Percentiles rank a stretch among this genome's conserved stretches.
Evolutionary conservation across 2,888 invertebrate species (phyloP).

Genomic region (Lycocerus yunnanus): DNA sequence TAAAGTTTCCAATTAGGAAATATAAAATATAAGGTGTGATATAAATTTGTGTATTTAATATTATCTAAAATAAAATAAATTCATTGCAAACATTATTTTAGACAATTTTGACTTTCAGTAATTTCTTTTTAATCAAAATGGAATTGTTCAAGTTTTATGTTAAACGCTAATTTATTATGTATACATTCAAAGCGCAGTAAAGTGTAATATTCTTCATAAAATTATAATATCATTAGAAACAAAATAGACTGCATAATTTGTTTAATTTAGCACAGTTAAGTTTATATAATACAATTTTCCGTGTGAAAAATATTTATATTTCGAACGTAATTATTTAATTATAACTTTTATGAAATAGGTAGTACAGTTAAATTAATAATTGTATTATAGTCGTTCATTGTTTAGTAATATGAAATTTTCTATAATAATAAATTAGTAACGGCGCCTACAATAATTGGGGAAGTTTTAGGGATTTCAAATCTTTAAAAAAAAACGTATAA

Average conservation of each 20-base stretch:
- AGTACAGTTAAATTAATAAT: background rate
- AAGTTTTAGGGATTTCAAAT: too few species aligned
- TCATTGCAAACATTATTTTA: too few species aligned
- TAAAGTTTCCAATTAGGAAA: too few species aligned
- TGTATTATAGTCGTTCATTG: background rate
- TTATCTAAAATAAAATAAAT: too few species aligned
- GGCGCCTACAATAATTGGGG: background rate
- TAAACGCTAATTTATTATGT: background rate
- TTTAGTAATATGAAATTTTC: background rate
- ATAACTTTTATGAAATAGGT: background rate
- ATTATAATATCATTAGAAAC: background rate
- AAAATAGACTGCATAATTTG: background rate
- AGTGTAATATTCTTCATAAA: background rate
- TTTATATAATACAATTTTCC: background rate
- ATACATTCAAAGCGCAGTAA: background rate
- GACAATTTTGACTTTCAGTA: too few species aligned
- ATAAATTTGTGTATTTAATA: too few species aligned
- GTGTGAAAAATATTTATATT: background rate
- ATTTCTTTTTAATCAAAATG: background rate
- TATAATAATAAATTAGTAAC: background rate
- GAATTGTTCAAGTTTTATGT: too few species aligned
- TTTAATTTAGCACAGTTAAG: background rate
- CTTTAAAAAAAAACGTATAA: too few species aligned
- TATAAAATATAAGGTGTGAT: too few species aligned
- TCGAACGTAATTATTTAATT: background rate